Base-by-base conservation (phyloP, 2,888 invertebrate species). In the Drosophila borborema region DNA sequence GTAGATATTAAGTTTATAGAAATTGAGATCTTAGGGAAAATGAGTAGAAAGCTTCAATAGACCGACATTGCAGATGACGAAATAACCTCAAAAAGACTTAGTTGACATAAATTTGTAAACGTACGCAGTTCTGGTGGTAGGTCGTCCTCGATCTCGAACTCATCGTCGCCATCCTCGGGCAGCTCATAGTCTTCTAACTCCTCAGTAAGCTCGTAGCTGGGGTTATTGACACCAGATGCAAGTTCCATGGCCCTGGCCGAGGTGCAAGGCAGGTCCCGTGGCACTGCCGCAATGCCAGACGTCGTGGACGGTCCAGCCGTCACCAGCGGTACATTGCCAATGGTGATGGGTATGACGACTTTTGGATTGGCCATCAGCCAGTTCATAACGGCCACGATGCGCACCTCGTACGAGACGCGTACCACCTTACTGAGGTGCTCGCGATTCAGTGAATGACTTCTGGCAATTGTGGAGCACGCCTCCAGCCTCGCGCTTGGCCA, bases 311-410 rank as follows among this genome's bases (percentile, higher is more conserved):
- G 45, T 4, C 69, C 68, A 34, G 60, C 79, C 9, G 66, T 78
- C 2, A 82, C 80, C 23, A 93, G 72, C 0, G 93, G 93, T 3
- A 93, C 89, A 65, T 92, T 92, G 9, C 93, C 93, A 66, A 93
- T 91, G 23, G 92, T 92, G 9, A 93, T 91, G 51, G 93, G 93
- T 60, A 92, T 86, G 1, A 83, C 74, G 0, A 91, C 80, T 51
- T 81, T 89, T 0, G 92, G 90, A 81, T 92, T 92, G 41, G 71
- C 70, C 85, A 92, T 91, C 0, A 92, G 53, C 63, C 88, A 90
- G 69, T 85, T 87, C 86, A 92, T 91, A 1, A 85, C 70, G 0
- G 91, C 91, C 69, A 87, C 81, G n/a, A 93, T 90, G 14, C 87
- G 85, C 8, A 93, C 76, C 65, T 92, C 92, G 56, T 93, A 93